phyloP scores from a whole-genome alignment of 2,113 vertebrate genomes.

The Chloropsis hardwickii region DNA sequence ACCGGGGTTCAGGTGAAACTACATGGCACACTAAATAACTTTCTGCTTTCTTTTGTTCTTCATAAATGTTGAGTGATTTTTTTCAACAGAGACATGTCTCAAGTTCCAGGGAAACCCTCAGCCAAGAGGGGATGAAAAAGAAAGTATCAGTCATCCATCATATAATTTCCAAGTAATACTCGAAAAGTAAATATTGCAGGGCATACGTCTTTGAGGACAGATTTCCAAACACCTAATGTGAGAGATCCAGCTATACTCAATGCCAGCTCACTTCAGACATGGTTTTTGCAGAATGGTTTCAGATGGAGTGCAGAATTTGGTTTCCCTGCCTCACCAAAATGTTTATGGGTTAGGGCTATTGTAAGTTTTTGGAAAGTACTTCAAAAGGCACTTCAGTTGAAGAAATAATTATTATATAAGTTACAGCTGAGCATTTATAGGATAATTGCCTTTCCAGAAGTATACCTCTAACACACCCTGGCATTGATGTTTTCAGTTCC shows the following conservation, averaged over 20 bases:
- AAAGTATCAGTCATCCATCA: conserved; percentile 19
- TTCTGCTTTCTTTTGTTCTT: conserved; percentile 28
- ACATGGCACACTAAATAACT: not conserved
- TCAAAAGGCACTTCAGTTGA: conserved; percentile 59
- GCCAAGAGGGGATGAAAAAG: conserved; percentile 19
- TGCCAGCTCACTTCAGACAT: not conserved
- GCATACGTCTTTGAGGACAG: not conserved
- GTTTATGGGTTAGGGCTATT: conserved; percentile 14
- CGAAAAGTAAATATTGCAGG: conserved; percentile 24
- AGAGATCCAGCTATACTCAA: not conserved
- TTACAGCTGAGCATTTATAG: conserved; percentile 65
- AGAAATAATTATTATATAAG: conserved; percentile 66
- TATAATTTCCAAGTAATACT: conserved; percentile 20
- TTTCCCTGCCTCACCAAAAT: conserved; percentile 15
- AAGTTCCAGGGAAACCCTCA: conserved; percentile 22
- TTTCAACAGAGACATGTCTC: not conserved
- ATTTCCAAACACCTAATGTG: conserved; percentile 34
- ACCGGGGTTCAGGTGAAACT: conserved; percentile 37
- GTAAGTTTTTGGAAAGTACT: conserved; percentile 53
- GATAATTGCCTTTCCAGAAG: conserved; percentile 67
- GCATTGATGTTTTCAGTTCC: conserved; percentile 57
- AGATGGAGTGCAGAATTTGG: conserved; percentile 11
- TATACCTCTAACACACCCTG: conserved; percentile 51
- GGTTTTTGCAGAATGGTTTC: conserved; percentile 1
- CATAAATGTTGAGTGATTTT: not conserved